Base-by-base conservation (phyloP, 1,140 invertebrate genomes). In the Pogonomyrmex barbatus region DNA sequence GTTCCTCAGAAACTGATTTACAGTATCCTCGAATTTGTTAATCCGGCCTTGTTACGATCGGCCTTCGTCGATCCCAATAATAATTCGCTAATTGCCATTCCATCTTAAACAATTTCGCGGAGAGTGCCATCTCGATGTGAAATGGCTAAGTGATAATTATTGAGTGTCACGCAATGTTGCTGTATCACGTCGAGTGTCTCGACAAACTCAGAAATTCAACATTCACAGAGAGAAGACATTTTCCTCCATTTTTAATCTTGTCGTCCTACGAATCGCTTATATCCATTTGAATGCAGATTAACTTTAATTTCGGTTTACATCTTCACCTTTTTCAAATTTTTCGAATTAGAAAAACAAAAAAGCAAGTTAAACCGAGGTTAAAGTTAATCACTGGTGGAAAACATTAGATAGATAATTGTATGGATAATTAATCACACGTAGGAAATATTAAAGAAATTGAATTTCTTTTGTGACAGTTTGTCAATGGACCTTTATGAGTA, bases 21-120 rank as follows among this genome's bases (percentile, higher is more conserved):
- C 87, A 67, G n/a, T 68, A 56, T 58, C 60, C 30, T 10, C 56
- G 54, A 71, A 79, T 52, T 75, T 56, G 39, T 24, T 77, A 63
- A 63, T 83, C 33, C 36, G 50, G n/a, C 45, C 17, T 12, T 24
- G 24, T 54, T 14, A n/a, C 3, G 36, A 84, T 6, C 6, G 33
- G 12, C 45, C 47, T 63, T 78, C 24, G 39, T 78, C 82, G 73
- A 54, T 85, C 9, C 78, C 65, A 24, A 8, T 42, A 70, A 54
- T 70, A 70, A 45, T 45, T 70, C 77, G 62, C 24, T 68, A 68
- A 42, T 24, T 42, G 73, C n/a, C 24, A 24, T 10, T 2, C 36
- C 39, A 14, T 4, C 10, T 50, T 50, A 65, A 65, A 56, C 67
- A 67, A 81, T 78, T 62, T 82, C 45, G 54, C 12, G 42, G 33